These are phyloP conservation scores for Pedetes capensis DNA, from an alignment of 2,113 vertebrate genomes.

Conservation along the genomic window DNA sequence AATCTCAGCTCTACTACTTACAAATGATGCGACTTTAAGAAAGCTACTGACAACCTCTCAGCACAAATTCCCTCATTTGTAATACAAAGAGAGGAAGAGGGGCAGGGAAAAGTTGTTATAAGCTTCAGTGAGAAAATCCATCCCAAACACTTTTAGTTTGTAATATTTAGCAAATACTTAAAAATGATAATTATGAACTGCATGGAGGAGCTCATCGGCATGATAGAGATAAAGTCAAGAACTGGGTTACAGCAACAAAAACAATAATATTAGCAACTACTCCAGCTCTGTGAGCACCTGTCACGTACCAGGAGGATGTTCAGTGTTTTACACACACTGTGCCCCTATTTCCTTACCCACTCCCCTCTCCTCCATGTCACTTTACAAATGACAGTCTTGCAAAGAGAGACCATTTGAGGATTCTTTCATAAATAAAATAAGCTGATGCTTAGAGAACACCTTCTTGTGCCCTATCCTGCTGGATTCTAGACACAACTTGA, in stretches of 20 bases:
- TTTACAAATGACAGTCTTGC: neutral
- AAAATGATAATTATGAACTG: neutral
- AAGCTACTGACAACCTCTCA: neutral
- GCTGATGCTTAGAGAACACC: neutral
- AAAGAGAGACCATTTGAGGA: neutral
- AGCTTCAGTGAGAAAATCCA: neutral
- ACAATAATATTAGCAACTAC: neutral
- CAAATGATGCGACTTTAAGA: neutral
- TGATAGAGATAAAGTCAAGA: neutral
- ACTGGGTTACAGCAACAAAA: neutral
- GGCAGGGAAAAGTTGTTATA: neutral
- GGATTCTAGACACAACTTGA: neutral
- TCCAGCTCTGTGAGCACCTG: neutral
- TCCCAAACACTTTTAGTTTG: neutral
- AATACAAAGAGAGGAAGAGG: neutral
- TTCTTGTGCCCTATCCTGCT: neutral
- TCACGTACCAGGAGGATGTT: neutral
- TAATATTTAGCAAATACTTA: neutral
- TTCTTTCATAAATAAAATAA: neutral
- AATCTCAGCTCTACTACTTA: neutral
- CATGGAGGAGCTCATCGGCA: neutral
- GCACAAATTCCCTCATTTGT: neutral
- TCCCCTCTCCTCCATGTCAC: neutral
- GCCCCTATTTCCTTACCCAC: neutral
- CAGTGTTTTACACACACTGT: fast-evolving